Conservation (phyloP, 2,797 vertebrate genomes). For the Caiman crocodilus region DNA sequence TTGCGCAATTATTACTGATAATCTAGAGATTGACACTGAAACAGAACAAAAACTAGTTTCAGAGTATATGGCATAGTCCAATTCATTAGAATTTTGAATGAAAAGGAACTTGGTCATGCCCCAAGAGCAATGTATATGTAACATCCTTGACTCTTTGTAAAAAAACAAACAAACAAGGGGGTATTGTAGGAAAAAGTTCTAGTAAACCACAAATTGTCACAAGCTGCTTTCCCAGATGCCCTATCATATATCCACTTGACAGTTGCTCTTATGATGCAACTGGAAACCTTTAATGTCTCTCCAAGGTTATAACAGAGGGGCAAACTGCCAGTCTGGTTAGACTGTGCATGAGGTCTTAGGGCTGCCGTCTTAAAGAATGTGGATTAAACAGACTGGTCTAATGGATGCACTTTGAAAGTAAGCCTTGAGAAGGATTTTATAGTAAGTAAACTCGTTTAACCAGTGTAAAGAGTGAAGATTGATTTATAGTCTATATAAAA, state of each 20-base stretch:
- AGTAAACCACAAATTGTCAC: neutral
- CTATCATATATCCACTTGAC: neutral
- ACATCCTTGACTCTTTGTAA: neutral
- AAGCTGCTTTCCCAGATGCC: neutral
- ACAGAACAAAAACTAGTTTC: neutral
- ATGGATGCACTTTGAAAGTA: neutral
- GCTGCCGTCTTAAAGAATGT: neutral
- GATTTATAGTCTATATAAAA: neutral
- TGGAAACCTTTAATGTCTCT: neutral
- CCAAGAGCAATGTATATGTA: neutral
- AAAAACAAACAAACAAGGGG: neutral
- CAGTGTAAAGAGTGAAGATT: neutral
- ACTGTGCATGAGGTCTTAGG: neutral
- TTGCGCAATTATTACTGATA: neutral
- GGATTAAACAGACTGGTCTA: neutral
- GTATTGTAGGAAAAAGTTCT: neutral
- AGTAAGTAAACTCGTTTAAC: neutral
- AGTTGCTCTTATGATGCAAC: neutral
- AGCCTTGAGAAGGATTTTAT: neutral
- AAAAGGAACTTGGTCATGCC: neutral
- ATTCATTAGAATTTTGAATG: neutral
- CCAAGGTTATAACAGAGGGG: neutral
- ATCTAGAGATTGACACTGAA: neutral
- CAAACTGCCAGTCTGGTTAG: neutral
- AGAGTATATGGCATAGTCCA: neutral